Evolutionary conservation across 2,113 vertebrate genomes (phyloP).

Genomic region (Theropithecus gelada): DNA sequence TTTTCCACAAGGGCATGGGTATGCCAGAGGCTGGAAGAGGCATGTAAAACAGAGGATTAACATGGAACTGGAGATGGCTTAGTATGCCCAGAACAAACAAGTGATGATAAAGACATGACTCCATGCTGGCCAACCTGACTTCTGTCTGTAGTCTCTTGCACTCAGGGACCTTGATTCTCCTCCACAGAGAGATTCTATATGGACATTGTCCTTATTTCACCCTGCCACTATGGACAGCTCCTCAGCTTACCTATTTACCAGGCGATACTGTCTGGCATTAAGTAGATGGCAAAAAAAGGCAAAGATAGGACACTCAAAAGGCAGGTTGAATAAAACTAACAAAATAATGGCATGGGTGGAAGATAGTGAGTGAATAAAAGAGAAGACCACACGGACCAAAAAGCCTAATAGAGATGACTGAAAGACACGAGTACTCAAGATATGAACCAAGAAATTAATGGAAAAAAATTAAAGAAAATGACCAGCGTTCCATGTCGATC

Average conservation of each 20-base stretch:
- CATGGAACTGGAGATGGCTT: background rate
- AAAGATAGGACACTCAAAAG: background rate
- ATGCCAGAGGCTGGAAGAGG: background rate
- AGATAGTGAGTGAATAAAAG: background rate
- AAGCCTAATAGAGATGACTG: background rate
- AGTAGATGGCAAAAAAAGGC: background rate
- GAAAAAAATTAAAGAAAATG: background rate
- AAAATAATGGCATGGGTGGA: background rate
- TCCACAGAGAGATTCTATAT: background rate
- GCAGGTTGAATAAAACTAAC: background rate
- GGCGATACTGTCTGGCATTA: background rate
- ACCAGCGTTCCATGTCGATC: background rate
- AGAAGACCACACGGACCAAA: background rate
- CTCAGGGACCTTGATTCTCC: background rate
- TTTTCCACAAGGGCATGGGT: background rate
- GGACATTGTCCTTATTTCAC: background rate
- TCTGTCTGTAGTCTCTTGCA: background rate
- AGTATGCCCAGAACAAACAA: accelerated
- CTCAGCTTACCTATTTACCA: background rate
- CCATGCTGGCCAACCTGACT: accelerated
- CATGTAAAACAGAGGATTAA: background rate
- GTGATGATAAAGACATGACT: background rate
- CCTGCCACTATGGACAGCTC: background rate
- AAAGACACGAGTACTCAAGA: background rate
- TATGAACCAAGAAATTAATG: background rate